A percentile compares a stretch with the other conserved stretches of the same genome.
These are phyloP conservation scores for Dynastes maya DNA, from an alignment of 2,888 invertebrate species.

Conservation along the genomic window DNA sequence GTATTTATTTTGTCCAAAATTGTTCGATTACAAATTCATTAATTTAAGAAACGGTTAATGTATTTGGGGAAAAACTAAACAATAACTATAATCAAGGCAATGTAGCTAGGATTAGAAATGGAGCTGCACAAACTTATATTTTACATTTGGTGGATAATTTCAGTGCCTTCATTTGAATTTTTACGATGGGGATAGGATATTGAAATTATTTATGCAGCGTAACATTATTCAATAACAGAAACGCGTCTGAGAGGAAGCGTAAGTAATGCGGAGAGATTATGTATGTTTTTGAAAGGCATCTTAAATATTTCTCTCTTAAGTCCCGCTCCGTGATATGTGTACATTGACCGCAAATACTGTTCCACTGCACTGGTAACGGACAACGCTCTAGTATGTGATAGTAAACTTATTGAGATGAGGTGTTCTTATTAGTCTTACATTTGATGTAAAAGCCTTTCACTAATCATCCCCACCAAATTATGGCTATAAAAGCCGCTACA, in stretches of 20 bases:
- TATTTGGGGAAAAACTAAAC: too few relatives aligned
- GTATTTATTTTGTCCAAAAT: too few relatives aligned
- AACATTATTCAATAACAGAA: conserved; percentile 11
- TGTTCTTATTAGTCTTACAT: conserved; percentile 30
- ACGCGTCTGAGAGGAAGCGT: not conserved
- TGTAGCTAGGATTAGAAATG: too few relatives aligned
- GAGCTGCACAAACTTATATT: too few relatives aligned
- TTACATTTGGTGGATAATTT: too few relatives aligned
- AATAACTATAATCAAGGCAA: too few relatives aligned
- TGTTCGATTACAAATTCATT: too few relatives aligned
- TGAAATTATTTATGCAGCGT: not conserved
- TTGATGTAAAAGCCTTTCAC: conserved; percentile 38
- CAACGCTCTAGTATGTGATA: conserved; percentile 26
- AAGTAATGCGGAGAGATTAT: not conserved
- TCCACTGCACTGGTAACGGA: conserved; percentile 28
- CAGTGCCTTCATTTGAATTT: too few relatives aligned
- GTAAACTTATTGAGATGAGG: conserved; percentile 28
- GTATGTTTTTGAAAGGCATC: conserved; percentile 12
- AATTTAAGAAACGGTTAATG: too few relatives aligned
- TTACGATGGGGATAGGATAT: too few relatives aligned
- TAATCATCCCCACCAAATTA: conserved; percentile 17
- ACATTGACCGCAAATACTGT: conserved; percentile 28
- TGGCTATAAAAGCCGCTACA: conserved; percentile 40
- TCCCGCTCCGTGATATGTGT: conserved; percentile 5
- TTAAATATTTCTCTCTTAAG: conserved; percentile 5